Evolutionary conservation across 2,113 vertebrate species (phyloP).

Genomic region (Oryzias celebensis): DNA sequence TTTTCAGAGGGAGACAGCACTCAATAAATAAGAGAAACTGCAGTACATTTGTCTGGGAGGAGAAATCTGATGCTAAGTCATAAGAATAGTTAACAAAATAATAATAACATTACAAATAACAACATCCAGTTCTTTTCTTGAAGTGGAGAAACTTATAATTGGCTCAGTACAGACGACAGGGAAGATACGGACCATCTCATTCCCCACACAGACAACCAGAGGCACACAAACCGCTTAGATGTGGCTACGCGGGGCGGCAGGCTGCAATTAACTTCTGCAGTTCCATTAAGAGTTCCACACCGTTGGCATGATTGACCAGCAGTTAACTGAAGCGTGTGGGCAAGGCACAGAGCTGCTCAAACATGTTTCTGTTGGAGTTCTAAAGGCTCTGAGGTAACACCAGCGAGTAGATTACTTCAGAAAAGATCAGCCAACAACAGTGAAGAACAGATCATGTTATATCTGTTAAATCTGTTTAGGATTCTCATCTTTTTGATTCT

Average conservation of each 20-base stretch:
- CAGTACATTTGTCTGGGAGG: conserved; percentile 52
- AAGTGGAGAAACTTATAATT: conserved; percentile 67
- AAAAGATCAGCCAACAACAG: too few species aligned
- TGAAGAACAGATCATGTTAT: too few species aligned
- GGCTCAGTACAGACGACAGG: conserved; percentile 77
- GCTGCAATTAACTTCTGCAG: not conserved
- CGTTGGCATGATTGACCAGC: too few species aligned
- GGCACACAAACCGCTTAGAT: not conserved
- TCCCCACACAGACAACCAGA: conserved; percentile 41
- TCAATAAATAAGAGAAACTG: conserved; percentile 76
- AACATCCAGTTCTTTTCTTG: conserved; percentile 77
- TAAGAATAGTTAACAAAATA: conserved; percentile 62
- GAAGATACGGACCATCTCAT: conserved; percentile 49
- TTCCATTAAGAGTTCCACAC: too few species aligned
- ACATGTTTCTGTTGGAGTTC: too few species aligned
- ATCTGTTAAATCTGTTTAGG: too few species aligned
- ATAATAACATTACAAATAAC: conserved; percentile 77
- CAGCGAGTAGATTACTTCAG: too few species aligned
- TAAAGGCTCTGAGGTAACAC: too few species aligned
- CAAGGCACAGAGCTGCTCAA: too few species aligned
- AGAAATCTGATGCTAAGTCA: conserved; percentile 44
- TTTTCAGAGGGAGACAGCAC: conserved; percentile 73
- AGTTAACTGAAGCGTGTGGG: too few species aligned
- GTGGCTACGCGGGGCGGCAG: not conserved
- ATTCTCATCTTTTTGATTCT: too few species aligned